These are phyloP conservation scores for Upupa epops DNA, from an alignment of 2,113 vertebrate genomes.

Conservation along the genomic window DNA sequence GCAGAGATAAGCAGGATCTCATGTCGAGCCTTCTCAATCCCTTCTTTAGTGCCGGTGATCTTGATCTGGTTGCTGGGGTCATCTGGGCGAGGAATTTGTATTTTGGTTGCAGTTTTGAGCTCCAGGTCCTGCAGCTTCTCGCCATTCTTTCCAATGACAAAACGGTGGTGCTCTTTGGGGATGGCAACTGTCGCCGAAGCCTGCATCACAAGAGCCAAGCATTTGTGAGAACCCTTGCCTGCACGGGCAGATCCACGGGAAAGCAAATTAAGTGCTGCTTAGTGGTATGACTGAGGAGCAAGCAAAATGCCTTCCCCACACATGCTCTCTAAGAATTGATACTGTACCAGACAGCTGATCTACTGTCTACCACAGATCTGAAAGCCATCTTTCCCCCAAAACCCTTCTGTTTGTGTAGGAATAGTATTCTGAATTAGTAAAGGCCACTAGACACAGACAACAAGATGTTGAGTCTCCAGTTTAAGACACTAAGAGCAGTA, in stretches of 20 bases:
- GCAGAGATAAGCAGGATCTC: constrained; percentile 97
- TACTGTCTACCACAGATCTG: neutral
- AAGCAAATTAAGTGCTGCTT: neutral
- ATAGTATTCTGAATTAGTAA: neutral
- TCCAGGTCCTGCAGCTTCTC: constrained; percentile 99
- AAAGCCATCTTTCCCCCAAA: neutral
- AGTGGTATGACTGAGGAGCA: neutral
- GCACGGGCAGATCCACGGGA: neutral
- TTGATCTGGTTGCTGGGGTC: constrained; percentile 98
- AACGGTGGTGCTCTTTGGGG: constrained; percentile 98
- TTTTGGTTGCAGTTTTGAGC: constrained; percentile 98
- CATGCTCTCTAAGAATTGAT: neutral
- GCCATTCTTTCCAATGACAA: constrained; percentile 97
- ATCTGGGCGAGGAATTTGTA: constrained; percentile 97
- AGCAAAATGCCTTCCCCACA: neutral
- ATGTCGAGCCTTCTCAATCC: constrained; percentile 96
- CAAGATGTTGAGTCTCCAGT: neutral
- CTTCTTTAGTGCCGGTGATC: constrained; percentile 99
- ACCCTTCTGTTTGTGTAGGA: neutral
- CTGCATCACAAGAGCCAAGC: constrained; percentile 57
- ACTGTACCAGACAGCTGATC: neutral
- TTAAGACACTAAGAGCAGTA: neutral
- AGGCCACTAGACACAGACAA: neutral
- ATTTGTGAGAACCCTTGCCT: neutral
- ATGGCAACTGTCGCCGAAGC: constrained; percentile 95